Evolutionary conservation across 2,113 vertebrate genomes (phyloP).

Genomic region (Sminthopsis crassicaudata): DNA sequence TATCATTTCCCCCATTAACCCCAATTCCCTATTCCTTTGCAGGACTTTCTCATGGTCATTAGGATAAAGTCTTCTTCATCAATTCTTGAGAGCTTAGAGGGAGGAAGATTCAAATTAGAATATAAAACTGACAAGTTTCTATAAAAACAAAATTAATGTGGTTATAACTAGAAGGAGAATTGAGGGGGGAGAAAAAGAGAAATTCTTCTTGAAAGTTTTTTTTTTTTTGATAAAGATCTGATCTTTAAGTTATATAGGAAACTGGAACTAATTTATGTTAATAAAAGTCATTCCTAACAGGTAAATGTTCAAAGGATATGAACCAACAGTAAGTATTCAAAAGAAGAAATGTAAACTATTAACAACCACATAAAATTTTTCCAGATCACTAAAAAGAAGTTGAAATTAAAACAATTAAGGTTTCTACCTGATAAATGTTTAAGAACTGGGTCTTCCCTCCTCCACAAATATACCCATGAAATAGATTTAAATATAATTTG

Average conservation of each 20-base stretch:
- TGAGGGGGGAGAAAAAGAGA: not conserved
- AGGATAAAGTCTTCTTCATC: not conserved
- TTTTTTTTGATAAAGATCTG: not conserved
- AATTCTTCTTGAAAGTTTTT: not conserved
- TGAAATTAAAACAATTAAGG: not conserved
- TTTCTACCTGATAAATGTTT: not conserved
- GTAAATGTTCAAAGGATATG: not conserved
- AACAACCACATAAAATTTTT: not conserved
- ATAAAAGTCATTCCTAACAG: not conserved
- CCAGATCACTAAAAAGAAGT: not conserved
- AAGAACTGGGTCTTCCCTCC: not conserved
- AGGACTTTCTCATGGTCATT: not conserved
- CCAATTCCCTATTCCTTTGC: not conserved
- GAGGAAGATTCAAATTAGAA: not conserved
- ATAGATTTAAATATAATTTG: not conserved
- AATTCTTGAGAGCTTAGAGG: not conserved
- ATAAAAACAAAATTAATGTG: not conserved
- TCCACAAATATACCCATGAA: too few species aligned
- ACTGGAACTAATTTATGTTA: not conserved
- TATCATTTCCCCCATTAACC: not conserved
- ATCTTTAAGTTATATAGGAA: not conserved
- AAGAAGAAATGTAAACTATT: not conserved
- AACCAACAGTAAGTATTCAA: not conserved
- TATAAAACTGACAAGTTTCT: not conserved
- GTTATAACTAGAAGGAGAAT: not conserved